Base-by-base conservation (phyloP, 2,113 vertebrate genomes). In the Columba janthina region DNA sequence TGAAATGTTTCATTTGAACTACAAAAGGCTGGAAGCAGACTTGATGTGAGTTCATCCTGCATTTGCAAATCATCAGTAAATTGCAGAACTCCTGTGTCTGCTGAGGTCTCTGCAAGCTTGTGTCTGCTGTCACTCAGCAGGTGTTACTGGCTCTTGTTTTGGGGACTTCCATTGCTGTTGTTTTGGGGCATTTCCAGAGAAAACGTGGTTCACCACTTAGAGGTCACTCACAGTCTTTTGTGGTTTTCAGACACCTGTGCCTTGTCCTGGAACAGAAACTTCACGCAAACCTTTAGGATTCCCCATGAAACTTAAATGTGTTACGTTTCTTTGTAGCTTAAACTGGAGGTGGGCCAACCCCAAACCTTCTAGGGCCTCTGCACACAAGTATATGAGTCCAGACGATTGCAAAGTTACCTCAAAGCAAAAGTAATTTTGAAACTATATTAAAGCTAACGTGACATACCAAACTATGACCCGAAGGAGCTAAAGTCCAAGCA, bases 1-100 rank as follows among this genome's bases (percentile, higher is more conserved):
- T 95, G 91, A 95, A 96, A 95, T 72, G 51, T 90, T 95, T 71
- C 74, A 48, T 93, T 92, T 91, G 60, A 92, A 92, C 83, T 96
- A 92, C 69, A 95, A 93, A 95, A 91, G 91, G 40, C 66, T 91
- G 92, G 66, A 83, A 90, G n/a, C 82, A 88, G 83, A 82, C 76
- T 91, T 66, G 75, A 70, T 85, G 89, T 90, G 94, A 95, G 65
- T 85, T 97, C 82, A 83, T 53, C 44, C 75, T 89, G 44, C 76
- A 34, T 91, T 95, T 91, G 87, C 79, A 90, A 95, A 93, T 92
- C 69, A 84, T 60, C 90, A 78, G 48, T 6, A 19, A 86, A 71
- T 86, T 5, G 8, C 76, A 7, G 20, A 50, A 57, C 65, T 86
- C 48, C 9, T 50, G 36, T 71, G 77, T 82, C 91, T 93, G 56